Percentiles rank a stretch among this genome's conserved stretches.
Conservation (phyloP, 2,797 vertebrate genomes). For the Anguilla anguilla region DNA sequence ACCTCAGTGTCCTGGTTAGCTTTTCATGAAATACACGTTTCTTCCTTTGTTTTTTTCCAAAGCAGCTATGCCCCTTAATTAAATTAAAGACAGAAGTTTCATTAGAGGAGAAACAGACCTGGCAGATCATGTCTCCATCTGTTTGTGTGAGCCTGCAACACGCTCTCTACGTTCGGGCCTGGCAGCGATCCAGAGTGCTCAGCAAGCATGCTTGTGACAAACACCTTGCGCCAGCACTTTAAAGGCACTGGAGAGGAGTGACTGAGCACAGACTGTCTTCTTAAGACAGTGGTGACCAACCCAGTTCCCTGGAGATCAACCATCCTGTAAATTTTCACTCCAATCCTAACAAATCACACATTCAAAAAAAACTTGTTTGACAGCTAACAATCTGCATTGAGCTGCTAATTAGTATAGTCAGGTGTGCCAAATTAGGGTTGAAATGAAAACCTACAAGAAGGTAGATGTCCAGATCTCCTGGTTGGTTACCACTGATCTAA, state of each 20-base stretch:
- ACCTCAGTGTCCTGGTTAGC: not conserved
- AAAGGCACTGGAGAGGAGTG: not conserved
- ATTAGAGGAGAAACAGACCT: conserved; percentile 59
- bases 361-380: too few relatives aligned
- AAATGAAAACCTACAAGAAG: too few relatives aligned
- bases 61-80: conserved; percentile 59
- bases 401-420: too few relatives aligned
- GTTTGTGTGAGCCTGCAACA: conserved; percentile 51
- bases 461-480: too few relatives aligned
- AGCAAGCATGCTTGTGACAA: not conserved
- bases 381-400: too few relatives aligned
- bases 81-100: conserved; percentile 56
- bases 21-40: conserved; percentile 20
- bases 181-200: conserved; percentile 61
- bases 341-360: too few relatives aligned
- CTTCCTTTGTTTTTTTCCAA: conserved; percentile 33
- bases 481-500: not conserved
- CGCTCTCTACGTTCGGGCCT: conserved; percentile 58
- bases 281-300: too few relatives aligned
- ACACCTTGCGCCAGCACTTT: not conserved
- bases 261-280: not conserved
- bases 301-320: too few relatives aligned
- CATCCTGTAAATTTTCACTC: too few relatives aligned
- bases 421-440: too few relatives aligned
- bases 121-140: conserved; percentile 53